Percentiles rank a stretch among this genome's conserved stretches.
Conservation (phyloP, 2,113 vertebrate genomes). For the Otus sunia region DNA sequence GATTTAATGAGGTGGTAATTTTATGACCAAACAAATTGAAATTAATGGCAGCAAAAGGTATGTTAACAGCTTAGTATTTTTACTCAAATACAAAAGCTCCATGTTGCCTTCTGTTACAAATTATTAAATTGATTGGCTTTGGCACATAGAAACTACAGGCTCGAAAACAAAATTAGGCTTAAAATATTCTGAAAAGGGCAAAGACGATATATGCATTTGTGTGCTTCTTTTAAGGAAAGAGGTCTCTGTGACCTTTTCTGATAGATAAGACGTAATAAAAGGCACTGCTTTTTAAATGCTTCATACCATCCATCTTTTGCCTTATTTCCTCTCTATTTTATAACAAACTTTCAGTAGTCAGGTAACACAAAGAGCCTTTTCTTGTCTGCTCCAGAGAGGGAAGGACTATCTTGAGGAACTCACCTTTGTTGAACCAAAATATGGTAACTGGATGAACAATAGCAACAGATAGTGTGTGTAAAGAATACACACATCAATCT, state of each 20-base stretch:
- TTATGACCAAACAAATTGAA: background rate
- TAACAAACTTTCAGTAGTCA: background rate
- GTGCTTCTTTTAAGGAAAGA: background rate
- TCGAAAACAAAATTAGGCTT: background rate
- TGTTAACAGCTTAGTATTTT: background rate
- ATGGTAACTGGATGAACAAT: background rate
- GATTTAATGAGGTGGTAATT: background rate
- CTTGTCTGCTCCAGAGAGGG: background rate
- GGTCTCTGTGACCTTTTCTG: background rate
- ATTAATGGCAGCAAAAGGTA: slow-evolving; percentile 6
- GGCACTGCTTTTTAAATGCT: fast-evolving
- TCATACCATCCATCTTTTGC: background rate
- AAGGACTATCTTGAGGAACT: background rate
- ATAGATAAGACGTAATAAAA: background rate
- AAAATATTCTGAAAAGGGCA: background rate
- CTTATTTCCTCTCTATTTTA: background rate
- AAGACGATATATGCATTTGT: no score
- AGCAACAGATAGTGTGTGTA: fast-evolving
- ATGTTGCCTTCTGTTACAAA: background rate
- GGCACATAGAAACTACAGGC: background rate
- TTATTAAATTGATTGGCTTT: background rate
- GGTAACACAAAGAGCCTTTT: background rate
- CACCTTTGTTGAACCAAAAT: background rate
- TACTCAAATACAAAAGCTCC: background rate
- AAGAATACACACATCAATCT: background rate